These are phyloP conservation scores for Drosophila niveifrons DNA, from an alignment of 2,888 invertebrate genomes.

Conservation along the genomic window DNA sequence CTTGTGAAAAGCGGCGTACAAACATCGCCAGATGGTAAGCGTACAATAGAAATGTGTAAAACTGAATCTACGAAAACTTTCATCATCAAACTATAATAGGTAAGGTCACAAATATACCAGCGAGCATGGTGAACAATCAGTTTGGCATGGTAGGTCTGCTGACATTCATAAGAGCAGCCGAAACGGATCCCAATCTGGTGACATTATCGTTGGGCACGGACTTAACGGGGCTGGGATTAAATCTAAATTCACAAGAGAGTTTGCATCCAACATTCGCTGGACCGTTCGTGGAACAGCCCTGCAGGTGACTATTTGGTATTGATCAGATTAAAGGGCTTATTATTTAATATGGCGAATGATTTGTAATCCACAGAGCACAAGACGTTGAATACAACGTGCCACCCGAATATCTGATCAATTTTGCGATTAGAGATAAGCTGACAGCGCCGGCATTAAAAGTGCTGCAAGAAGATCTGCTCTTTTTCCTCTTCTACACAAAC, in stretches of 20 bases:
- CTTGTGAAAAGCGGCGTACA: constrained; percentile 93
- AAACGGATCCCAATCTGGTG: constrained; percentile 98
- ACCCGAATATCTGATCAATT: constrained; percentile 99
- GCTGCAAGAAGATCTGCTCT: constrained; percentile 99
- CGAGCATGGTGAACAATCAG: constrained; percentile 99
- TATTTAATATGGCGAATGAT: neutral
- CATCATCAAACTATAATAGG: constrained; percentile 86
- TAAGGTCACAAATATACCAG: constrained; percentile 99
- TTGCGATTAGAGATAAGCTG: constrained; percentile 97
- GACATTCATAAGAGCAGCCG: constrained; percentile 98
- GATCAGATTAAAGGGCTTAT: neutral
- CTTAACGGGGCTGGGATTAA: constrained; percentile 98
- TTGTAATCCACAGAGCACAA: constrained; percentile 90
- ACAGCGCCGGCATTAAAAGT: constrained; percentile 98
- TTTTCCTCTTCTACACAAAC: constrained; percentile 99
- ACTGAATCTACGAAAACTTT: neutral
- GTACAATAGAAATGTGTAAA: neutral
- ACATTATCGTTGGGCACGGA: constrained; percentile 99
- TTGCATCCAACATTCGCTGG: constrained; percentile 99
- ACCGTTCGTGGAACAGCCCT: constrained; percentile 99
- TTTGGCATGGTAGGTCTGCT: constrained; percentile 99
- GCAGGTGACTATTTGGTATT: constrained; percentile 86
- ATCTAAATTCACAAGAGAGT: constrained; percentile 99
- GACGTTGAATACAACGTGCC: constrained; percentile 99
- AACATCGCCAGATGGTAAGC: constrained; percentile 95